Percentiles rank a stretch among this genome's conserved stretches.
These are phyloP conservation scores for Falco cherrug DNA, from an alignment of 2,797 vertebrate genomes.

Conservation along the genomic window DNA sequence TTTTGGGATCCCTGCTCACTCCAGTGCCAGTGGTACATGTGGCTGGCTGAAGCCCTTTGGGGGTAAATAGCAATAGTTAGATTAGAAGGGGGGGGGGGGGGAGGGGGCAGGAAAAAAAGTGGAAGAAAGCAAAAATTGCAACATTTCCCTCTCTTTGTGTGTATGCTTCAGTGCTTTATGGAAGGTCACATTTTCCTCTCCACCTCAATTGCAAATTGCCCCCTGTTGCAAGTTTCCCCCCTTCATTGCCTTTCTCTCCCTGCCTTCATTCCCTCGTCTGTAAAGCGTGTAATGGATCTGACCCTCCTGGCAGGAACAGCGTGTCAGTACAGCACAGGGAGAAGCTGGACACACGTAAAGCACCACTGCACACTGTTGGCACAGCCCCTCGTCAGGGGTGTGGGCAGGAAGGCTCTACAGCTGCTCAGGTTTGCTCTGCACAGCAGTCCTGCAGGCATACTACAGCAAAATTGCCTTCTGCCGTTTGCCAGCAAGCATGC, in stretches of 20 bases:
- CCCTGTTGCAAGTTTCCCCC: background rate
- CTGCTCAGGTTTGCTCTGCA: background rate
- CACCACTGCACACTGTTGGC: rapidly evolving
- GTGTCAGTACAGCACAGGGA: background rate
- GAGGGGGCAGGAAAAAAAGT: background rate
- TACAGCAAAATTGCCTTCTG: background rate
- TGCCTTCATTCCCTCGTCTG: background rate
- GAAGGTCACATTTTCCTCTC: rapidly evolving
- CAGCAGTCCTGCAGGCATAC: background rate
- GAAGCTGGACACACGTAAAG: background rate
- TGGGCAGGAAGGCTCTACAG: background rate
- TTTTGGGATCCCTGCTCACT: rapidly evolving
- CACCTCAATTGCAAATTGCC: background rate
- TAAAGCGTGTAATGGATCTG: background rate
- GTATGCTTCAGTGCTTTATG: background rate
- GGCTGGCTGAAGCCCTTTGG: background rate
- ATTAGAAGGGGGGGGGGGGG: background rate
- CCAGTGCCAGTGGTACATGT: background rate
- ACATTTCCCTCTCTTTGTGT: background rate
- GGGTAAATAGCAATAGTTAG: background rate
- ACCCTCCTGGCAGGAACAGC: background rate
- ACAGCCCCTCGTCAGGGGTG: background rate
- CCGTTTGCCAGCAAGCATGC: background rate
- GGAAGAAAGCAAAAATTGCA: background rate
- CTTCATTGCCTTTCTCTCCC: background rate